Evolutionary conservation across 2,888 invertebrate genomes (phyloP).

Genomic region (Drosophila birchii): DNA sequence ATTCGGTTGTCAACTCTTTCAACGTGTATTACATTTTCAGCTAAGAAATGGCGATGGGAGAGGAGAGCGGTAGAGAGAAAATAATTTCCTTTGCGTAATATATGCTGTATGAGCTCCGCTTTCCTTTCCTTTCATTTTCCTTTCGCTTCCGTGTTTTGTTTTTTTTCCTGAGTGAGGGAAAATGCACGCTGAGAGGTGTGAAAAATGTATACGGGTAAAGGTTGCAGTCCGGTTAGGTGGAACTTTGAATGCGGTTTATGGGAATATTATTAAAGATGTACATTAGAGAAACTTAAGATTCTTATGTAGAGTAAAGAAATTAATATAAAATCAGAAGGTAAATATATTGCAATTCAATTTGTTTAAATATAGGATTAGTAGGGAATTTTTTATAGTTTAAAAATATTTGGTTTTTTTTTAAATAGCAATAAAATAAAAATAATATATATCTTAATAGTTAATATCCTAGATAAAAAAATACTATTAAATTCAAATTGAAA

Average conservation of each 20-base stretch:
- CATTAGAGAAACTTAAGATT: not conserved
- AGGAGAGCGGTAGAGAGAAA: slow-evolving; percentile 48
- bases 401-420: not conserved
- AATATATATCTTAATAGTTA: not conserved
- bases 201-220: slow-evolving; percentile 6
- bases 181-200: slow-evolving; percentile 10
- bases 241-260: slow-evolving; percentile 35
- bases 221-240: slow-evolving; percentile 21
- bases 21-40: slow-evolving; percentile 78
- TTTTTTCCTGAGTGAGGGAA: slow-evolving; percentile 16
- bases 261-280: not conserved
- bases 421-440: not conserved
- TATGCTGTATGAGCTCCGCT: slow-evolving; percentile 41
- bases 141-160: slow-evolving; percentile 38
- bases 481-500: accelerated
- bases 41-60: slow-evolving; percentile 49
- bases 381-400: not conserved
- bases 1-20: slow-evolving; percentile 78
- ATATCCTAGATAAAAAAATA: not conserved
- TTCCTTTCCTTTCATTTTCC: slow-evolving; percentile 36
- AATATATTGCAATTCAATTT: too few relatives aligned
- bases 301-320: not conserved
- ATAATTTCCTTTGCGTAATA: slow-evolving; percentile 73
- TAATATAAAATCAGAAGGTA: not conserved
- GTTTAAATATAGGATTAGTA: not conserved